Conservation (phyloP, 2,888 invertebrate species). For the Aleiodes leptofemur region DNA sequence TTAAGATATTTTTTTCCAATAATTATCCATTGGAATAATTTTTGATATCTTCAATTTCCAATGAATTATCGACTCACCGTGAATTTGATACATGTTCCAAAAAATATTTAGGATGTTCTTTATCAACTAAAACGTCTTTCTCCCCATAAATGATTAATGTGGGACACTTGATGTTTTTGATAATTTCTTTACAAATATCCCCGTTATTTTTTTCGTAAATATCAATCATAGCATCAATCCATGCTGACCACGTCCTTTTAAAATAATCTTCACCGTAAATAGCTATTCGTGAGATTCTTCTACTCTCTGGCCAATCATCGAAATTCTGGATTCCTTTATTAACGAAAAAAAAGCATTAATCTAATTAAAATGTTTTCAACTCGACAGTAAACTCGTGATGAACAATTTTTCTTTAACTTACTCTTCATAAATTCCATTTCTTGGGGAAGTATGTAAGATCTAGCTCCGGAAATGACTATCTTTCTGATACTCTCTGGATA, state of each 20-base stretch:
- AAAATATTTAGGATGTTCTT: slow-evolving; percentile 85
- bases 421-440: slow-evolving; percentile 76
- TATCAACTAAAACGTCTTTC: slow-evolving; percentile 87
- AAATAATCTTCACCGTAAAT: slow-evolving; percentile 86
- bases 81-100: slow-evolving; percentile 81
- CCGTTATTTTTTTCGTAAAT: slow-evolving; percentile 81
- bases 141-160: slow-evolving; percentile 90
- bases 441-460: no score
- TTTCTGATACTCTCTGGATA: slow-evolving; percentile 82
- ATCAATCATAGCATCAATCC: slow-evolving; percentile 81
- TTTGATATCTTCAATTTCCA: no score
- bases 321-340: slow-evolving; percentile 82
- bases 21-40: no score
- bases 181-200: slow-evolving; percentile 82
- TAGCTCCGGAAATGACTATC: slow-evolving; percentile 87
- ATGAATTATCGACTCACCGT: slow-evolving; percentile 76
- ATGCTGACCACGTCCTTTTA: slow-evolving; percentile 82
- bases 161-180: slow-evolving; percentile 83
- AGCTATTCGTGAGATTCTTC: slow-evolving; percentile 84
- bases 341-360: no score
- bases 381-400: neutral
- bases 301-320: slow-evolving; percentile 86
- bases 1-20: no score
- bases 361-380: no score
- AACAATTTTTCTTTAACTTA: slow-evolving; percentile 64